phyloP scores from a whole-genome alignment of 2,113 vertebrate species.

The Corapipo altera region DNA sequence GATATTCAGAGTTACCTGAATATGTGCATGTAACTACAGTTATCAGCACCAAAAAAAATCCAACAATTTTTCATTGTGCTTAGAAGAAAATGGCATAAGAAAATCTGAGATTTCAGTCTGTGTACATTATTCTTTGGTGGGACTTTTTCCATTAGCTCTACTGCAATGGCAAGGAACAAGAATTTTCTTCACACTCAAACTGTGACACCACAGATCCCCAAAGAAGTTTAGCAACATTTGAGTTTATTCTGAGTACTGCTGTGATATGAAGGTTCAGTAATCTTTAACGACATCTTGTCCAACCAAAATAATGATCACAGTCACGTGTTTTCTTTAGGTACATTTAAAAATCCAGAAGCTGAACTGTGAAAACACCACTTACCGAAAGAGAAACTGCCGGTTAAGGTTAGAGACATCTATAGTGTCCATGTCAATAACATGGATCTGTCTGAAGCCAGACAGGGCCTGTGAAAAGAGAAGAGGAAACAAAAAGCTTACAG shows the following conservation, averaged over 20 bases:
- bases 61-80: neutral
- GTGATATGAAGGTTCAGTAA: neutral
- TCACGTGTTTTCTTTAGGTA: neutral
- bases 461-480: slow-evolving; percentile 80
- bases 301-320: neutral
- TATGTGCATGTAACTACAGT: neutral
- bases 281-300: neutral
- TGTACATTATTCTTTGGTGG: neutral
- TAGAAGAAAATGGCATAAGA: neutral
- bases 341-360: neutral
- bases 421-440: slow-evolving; percentile 98
- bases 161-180: neutral
- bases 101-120: neutral
- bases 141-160: neutral
- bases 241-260: neutral
- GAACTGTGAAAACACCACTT: slow-evolving; percentile 48
- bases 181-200: neutral
- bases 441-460: slow-evolving; percentile 93
- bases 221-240: neutral
- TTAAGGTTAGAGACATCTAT: slow-evolving; percentile 96
- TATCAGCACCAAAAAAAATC: neutral
- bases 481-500: neutral
- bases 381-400: slow-evolving; percentile 96
- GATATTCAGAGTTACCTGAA: neutral
- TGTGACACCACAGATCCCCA: neutral